Evolutionary conservation across 2,888 invertebrate genomes (phyloP).

Genomic region (Papilio demoleus): DNA sequence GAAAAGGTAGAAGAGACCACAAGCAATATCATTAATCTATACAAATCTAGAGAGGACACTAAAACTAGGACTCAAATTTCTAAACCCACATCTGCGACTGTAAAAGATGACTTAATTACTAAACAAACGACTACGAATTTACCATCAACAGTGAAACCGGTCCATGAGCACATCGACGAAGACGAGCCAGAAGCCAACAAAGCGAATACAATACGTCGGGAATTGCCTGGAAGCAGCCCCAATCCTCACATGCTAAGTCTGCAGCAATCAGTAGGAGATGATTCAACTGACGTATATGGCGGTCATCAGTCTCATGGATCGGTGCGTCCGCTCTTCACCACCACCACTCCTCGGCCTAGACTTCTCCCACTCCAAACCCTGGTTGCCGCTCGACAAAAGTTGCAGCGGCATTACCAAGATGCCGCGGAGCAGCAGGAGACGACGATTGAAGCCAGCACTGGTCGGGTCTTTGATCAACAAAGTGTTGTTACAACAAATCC

Average conservation of each 20-base stretch:
- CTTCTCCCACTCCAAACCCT: constrained; percentile 80
- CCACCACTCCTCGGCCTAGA: constrained; percentile 83
- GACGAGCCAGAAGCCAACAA: constrained; percentile 71
- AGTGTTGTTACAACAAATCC: constrained; percentile 80
- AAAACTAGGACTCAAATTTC: constrained; percentile 66
- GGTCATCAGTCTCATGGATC: constrained; percentile 85
- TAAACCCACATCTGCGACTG: constrained; percentile 64
- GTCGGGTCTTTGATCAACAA: constrained; percentile 76
- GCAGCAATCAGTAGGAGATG: constrained; percentile 85
- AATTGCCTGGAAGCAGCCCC: constrained; percentile 83
- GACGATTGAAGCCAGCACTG: constrained; percentile 80
- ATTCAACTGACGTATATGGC: constrained; percentile 87
- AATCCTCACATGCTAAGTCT: constrained; percentile 83
- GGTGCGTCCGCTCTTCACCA: constrained; percentile 87
- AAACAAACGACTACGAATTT: constrained; percentile 73
- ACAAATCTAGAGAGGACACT: constrained; percentile 67
- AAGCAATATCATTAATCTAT: constrained; percentile 64
- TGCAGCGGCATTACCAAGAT: constrained; percentile 76
- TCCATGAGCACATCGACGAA: constrained; percentile 78
- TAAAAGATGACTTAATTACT: constrained; percentile 68
- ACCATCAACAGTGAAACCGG: constrained; percentile 77
- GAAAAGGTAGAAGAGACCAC: constrained; percentile 68
- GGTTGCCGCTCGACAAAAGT: constrained; percentile 76
- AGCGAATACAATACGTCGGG: constrained; percentile 85
- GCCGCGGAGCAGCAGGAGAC: constrained; percentile 72